Evolutionary conservation across 2,797 vertebrate species (phyloP), one percentile per base, ranked within the genome.

Genomic region (Onychomys leucogaster): DNA sequence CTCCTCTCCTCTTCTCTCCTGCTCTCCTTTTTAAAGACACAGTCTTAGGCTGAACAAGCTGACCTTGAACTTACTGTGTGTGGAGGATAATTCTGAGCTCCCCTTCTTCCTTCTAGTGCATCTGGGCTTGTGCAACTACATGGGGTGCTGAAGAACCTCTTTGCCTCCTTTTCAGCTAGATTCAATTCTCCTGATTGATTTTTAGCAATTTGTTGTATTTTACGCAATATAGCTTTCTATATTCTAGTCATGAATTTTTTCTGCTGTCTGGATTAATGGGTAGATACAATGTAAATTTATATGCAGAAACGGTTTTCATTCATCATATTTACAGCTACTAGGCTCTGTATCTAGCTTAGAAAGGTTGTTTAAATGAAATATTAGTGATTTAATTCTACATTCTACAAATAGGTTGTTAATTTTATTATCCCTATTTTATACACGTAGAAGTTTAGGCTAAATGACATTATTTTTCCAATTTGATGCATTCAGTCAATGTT

Each of bases 341-440:
- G 23, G 34, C 32, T 91, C 81, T 94, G 52, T 6, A 46, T 95
- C 34, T 81, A 90, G 19, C 14, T 84, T 93, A 88, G 23, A 93
- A 88, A 96, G 46, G 0, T 67, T 37, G 55, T 84, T 23, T 77
- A 52, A 69, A 88, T 83, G 7, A 83, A 83, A 76, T 59, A 82
- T 23, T 46, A 46, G 55, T 61, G 82, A 76, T 69, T 55, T 81
- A 81, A 67, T 87, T 25, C 6, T 61, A 85, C 57, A 67, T 87
- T 25, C 6, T 61, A 85, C 57, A 61, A 32, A 85, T 92, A 65
- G 43, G 27, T 83, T 63, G 37, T 32, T 83, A 21, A 69, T 1
- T 27, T 55, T 86, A 85, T 65, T 83, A 59, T 67, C 69, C 32
- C 12, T 23, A 63, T 78, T 84, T 84, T 78, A n/a, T 14, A 55